Conservation (phyloP, 2,797 vertebrate genomes). For the Synaphobranchus kaupii region DNA sequence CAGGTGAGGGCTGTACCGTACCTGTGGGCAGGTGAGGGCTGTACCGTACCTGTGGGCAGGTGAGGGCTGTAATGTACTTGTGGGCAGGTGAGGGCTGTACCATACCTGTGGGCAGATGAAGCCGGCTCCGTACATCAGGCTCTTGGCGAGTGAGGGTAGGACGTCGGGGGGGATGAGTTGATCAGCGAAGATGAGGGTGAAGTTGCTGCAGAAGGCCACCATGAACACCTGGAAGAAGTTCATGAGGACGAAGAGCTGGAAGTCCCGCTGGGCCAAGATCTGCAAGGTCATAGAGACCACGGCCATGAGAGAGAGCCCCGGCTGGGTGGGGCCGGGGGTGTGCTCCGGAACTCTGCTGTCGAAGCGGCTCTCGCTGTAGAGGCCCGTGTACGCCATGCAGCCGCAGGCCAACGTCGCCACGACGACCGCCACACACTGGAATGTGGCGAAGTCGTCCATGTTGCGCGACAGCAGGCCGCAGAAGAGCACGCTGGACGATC, state of each 20-base stretch:
- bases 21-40: not conserved
- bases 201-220: constrained; percentile 85
- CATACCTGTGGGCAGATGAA: constrained; percentile 91
- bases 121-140: constrained; percentile 85
- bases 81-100: not conserved
- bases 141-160: constrained; percentile 79
- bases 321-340: constrained; percentile 26
- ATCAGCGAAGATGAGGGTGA: constrained; percentile 88
- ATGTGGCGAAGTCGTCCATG: constrained; percentile 79
- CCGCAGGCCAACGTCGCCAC: constrained; percentile 70
- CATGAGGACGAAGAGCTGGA: constrained; percentile 82
- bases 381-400: constrained; percentile 83
- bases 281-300: constrained; percentile 75
- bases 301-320: constrained; percentile 64
- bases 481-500: constrained; percentile 83
- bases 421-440: constrained; percentile 74
- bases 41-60: constrained; percentile 84
- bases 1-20: too few relatives aligned
- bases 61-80: constrained; percentile 54
- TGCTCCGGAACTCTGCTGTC: constrained; percentile 57
- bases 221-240: constrained; percentile 93
- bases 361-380: constrained; percentile 73
- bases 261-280: constrained; percentile 82
- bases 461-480: constrained; percentile 84
- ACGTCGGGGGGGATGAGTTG: constrained; percentile 81